Percentiles rank a stretch among this genome's conserved stretches.
phyloP scores from a whole-genome alignment of 2,888 invertebrate species.

The Chaetogeoica ovagalla region DNA sequence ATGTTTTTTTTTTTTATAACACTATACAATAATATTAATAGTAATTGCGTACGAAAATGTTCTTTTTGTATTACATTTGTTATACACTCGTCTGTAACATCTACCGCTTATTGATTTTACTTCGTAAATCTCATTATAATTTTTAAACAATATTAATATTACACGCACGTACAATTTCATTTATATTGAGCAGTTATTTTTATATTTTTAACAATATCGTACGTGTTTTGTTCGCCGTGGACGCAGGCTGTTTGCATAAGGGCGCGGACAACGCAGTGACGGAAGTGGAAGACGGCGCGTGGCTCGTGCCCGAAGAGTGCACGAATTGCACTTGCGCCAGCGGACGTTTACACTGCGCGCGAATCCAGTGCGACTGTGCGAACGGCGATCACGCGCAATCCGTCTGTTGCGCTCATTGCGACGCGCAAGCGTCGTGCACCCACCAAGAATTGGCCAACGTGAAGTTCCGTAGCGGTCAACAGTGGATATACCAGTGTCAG shows the following conservation, averaged over 20 bases:
- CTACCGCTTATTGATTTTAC: no score
- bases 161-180: no score
- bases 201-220: background rate
- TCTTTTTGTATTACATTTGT: no score
- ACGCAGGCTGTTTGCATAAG: constrained; percentile 22
- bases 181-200: no score
- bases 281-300: constrained; percentile 67
- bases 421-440: constrained; percentile 72
- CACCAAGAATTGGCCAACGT: constrained; percentile 80
- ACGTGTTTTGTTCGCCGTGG: background rate
- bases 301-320: constrained; percentile 63
- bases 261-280: constrained; percentile 55
- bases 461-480: constrained; percentile 77
- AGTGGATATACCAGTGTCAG: constrained; percentile 90
- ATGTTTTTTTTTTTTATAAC: no score
- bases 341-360: constrained; percentile 71
- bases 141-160: no score
- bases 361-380: constrained; percentile 73
- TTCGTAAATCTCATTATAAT: no score
- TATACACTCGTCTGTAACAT: no score
- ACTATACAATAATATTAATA: no score
- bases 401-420: constrained; percentile 81
- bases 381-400: constrained; percentile 56
- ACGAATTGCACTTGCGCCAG: constrained; percentile 63
- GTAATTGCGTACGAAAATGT: no score